Evolutionary conservation across 2,113 vertebrate species (phyloP), one percentile per base, ranked within the genome.

Genomic region (Vireo altiloquus): DNA sequence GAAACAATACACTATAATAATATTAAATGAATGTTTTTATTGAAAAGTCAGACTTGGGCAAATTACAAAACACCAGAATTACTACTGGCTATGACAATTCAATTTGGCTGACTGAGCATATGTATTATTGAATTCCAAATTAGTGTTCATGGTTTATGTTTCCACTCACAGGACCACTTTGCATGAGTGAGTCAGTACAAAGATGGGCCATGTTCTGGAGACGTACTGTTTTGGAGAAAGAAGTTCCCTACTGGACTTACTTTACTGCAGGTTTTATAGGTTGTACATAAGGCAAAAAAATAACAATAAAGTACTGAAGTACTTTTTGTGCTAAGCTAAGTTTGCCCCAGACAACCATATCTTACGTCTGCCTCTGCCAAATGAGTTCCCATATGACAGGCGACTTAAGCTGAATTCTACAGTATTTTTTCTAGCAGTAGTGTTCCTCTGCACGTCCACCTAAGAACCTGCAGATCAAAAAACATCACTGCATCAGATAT

Each of bases 371-470:
- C n/a, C 19, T 81, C 59, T 84, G 42, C 37, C 40, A 40, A 15
- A 11, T 24, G 54, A 78, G 15, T 28, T 74, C 47, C 52, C 11
- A 0, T 40, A 53, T 50, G n/a, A 68, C 14, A 91, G 21, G 21
- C 0, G 0, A 42, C 11, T 52, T 40, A 52, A 81, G 39, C 9
- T 10, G 13, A 70, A 68, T 27, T 70, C 15, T 9, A 12, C 7
- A 35, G 31, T 28, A 13, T 15, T 72, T 84, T 63, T 75, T 42
- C n/a, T 61, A 37, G 53, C 10, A 60, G 63, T 7, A 49, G 11
- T 10, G 28, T 12, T 77, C 54, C n/a, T 83, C 28, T 57, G 61
- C 1, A 3, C 0, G 0, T 33, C 24, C 72, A 87, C 2, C 30
- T 68, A 69, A 79, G 39, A 87, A 65, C 10, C 12, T 3, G 4